phyloP scores from a whole-genome alignment of 1,140 invertebrate species.

The Hylaeus anthracinus region DNA sequence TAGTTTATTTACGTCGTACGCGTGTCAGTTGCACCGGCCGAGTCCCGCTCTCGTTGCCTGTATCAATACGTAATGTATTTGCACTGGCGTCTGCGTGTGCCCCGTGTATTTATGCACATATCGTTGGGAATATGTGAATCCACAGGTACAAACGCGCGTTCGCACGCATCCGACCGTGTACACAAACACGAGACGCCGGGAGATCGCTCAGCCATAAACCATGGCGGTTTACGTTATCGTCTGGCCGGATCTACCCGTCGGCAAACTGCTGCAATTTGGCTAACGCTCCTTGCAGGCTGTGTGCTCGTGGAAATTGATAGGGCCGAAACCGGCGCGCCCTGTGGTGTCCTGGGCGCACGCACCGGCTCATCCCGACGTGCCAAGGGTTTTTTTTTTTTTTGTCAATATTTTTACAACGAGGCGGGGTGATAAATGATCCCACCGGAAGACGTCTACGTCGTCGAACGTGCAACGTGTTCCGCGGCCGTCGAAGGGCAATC shows the following conservation, averaged over 20 bases:
- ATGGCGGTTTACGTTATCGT: conserved; percentile 67
- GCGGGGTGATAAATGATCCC: conserved; percentile 1
- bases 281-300: conserved; percentile 53
- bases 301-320: conserved; percentile 55
- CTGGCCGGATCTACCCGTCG: conserved; percentile 61
- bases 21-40: neutral
- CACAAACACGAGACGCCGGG: conserved; percentile 36
- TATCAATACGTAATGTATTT: conserved; percentile 37
- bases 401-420: conserved; percentile 20
- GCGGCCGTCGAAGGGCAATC: neutral
- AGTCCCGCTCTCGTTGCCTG: neutral
- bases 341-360: no score
- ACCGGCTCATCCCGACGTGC: no score
- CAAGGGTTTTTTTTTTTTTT: conserved; percentile 3
- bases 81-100: conserved; percentile 18
- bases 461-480: neutral
- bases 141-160: conserved; percentile 15
- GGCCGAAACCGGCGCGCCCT: conserved; percentile 13
- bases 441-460: neutral
- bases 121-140: conserved; percentile 35
- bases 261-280: conserved; percentile 66
- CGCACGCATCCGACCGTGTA: conserved; percentile 39
- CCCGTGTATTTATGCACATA: conserved; percentile 37
- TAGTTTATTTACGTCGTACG: conserved; percentile 18
- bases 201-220: conserved; percentile 60